Percentiles rank a stretch among this genome's conserved stretches.
Conservation (phyloP, 2,888 invertebrate genomes). For the Dorcus parallelipipedus region DNA sequence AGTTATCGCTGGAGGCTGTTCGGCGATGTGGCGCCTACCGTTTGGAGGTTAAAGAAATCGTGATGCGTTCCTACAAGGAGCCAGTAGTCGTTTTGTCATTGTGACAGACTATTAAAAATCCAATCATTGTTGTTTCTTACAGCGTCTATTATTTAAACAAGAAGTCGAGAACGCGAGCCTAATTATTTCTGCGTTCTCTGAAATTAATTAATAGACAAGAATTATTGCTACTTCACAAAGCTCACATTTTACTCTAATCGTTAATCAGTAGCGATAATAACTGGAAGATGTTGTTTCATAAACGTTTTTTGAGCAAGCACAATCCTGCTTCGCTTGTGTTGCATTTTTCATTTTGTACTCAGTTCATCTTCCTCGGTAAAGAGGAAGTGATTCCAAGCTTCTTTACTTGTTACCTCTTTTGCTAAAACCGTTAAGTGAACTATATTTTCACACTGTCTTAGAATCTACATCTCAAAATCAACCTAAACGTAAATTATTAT, state of each 20-base stretch:
- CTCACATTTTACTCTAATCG: slow-evolving; percentile 1
- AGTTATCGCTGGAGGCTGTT: slow-evolving; percentile 32
- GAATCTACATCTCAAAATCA: no score
- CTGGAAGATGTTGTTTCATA: neutral
- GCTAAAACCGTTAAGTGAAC: no score
- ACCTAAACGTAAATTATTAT: no score
- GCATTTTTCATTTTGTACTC: no score
- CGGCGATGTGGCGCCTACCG: slow-evolving; percentile 44
- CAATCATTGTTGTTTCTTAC: slow-evolving; percentile 23
- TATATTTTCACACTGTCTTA: no score
- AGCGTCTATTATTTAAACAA: slow-evolving; percentile 3
- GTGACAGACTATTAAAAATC: slow-evolving; percentile 29
- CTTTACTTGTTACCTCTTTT: no score
- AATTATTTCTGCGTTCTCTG: slow-evolving; percentile 1
- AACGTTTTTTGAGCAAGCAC: neutral
- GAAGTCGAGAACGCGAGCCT: slow-evolving; percentile 1
- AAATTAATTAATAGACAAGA: slow-evolving; percentile 2
- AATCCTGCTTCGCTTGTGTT: no score
- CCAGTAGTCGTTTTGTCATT: slow-evolving; percentile 27
- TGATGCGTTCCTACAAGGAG: slow-evolving; percentile 24
- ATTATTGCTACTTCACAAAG: slow-evolving; percentile 1
- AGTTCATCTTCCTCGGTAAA: no score
- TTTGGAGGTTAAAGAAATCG: slow-evolving; percentile 40
- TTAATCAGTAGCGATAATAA: slow-evolving; percentile 1
- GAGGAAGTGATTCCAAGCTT: no score